Base-by-base conservation (phyloP, 2,888 invertebrate species). In the Hybos culiciformis region DNA sequence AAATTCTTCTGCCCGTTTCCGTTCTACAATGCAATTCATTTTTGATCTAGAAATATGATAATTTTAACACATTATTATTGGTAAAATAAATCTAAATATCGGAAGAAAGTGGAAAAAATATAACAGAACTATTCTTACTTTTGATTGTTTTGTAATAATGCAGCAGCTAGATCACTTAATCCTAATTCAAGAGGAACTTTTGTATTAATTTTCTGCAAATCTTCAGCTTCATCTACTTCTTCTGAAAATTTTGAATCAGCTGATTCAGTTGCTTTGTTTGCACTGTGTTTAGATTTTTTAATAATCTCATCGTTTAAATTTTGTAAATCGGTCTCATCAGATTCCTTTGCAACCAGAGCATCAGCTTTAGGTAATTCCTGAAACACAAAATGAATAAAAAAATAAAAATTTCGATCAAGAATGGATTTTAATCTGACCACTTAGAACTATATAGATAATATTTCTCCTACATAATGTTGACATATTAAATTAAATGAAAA, bases 11-110 rank as follows among this genome's bases (percentile, higher is more conserved):
- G 81, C 77, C 50, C 78, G 78, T 53, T 86, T 83, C 60, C 84
- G 83, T 63, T 90, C 90, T 33, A 90, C 86, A 18, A 90, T 77
- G 65, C 90, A 91, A 67, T 90, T 90, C 80, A 90, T 87, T 63
- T 83, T 80, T 46, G 86, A 85, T 59, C 77, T 76, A 57, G 1
- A 51, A 40, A 15, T 32, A n/a, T n/a, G n/a, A n/a, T n/a, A 38
- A 32, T n/a, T n/a, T n/a, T n/a, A 17, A 1, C 7, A 8, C 9
- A 20, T 6, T 8, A 26, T 9, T 11, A 14, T 19, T 4, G 5
- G 15, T n/a, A 7, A 14, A 20, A 11, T 6, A 2, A 4, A 5
- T n/a, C 12, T n/a, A n/a, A n/a, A n/a, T n/a, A n/a, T n/a, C n/a
- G n/a, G n/a, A n/a, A n/a, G 12, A 29, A 29, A 29, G n/a, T 26